These are phyloP conservation scores for Baccha elongata DNA, from an alignment of 2,888 invertebrate species.

Conservation along the genomic window DNA sequence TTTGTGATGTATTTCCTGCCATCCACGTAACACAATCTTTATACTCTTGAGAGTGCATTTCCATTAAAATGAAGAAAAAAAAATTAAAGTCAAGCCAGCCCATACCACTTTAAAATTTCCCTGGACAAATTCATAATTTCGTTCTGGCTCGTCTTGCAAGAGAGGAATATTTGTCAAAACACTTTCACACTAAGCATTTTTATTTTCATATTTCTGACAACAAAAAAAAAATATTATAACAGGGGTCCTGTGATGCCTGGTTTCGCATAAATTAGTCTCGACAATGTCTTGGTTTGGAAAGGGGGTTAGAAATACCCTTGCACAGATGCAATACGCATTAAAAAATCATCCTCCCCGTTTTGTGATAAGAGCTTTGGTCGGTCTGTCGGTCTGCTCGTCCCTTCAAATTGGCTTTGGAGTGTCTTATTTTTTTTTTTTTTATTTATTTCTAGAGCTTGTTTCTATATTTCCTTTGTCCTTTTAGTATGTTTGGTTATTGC, in stretches of 20 bases:
- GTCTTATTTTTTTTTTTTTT: conserved; percentile 20
- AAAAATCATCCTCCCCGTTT: conserved; percentile 10
- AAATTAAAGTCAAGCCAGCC: conserved; percentile 36
- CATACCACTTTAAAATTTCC: conserved; percentile 67
- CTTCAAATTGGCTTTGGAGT: conserved; percentile 67
- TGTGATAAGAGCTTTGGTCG: background rate
- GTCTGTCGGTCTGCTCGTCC: conserved; percentile 33
- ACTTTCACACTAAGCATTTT: conserved; percentile 58
- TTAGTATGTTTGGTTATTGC: conserved; percentile 62
- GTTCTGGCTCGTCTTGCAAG: conserved; percentile 16
- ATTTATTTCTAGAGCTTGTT: conserved; percentile 17
- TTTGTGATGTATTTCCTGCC: conserved; percentile 64
- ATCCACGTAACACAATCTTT: conserved; percentile 60
- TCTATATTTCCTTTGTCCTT: conserved; percentile 43
- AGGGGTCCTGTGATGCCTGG: conserved; percentile 15
- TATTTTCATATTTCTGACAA: conserved; percentile 33
- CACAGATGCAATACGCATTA: conserved; percentile 72
- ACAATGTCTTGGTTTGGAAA: conserved; percentile 15
- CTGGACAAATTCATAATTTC: conserved; percentile 67
- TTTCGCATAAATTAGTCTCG: conserved; percentile 69
- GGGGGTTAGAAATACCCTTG: conserved; percentile 35
- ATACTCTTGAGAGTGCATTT: conserved; percentile 44
- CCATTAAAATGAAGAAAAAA: conserved; percentile 1
- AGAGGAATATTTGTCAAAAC: conserved; percentile 63
- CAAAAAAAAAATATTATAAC: background rate